Base-by-base conservation (phyloP, 2,888 invertebrate genomes). In the Noctua pronuba region DNA sequence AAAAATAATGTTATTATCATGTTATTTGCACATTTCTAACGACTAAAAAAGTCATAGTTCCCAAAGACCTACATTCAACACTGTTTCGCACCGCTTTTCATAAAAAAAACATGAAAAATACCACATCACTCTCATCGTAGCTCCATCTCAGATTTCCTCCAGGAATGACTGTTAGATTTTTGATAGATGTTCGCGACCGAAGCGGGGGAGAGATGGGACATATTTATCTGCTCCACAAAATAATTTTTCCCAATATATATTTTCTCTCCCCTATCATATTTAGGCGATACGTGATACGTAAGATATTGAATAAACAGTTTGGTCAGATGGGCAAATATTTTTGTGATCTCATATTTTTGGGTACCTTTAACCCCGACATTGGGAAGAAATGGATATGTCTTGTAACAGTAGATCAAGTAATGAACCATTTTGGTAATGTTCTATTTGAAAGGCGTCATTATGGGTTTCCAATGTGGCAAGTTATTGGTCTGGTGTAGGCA, bases 141-240 rank as follows among this genome's bases (percentile, higher is more conserved):
- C 35, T 74, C 41, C 58, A 73, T 82, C 85, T 87, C 84, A 83
- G 90, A 90, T 92, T 88, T 90, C 84, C 87, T 85, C 75, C 84
- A 76, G 80, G 88, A 86, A 90, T 94, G 94, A 94, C 93, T 94
- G 87, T 92, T 89, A 89, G 90, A 90, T 94, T 92, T 92, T 92
- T 94, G 94, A 94, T 93, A 91, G 93, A 94, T 94, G 93, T 90
- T 90, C 86, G 86, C 82, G 78, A 85, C 79, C 77, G 82, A 85
- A 52, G 60, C 71, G 75, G 70, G 38, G 79, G 69, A 72, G 68
- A 85, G 88, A 82, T 86, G 89, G 88, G 92, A 93, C 92, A 92
- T 93, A 93, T 94, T 93, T 94, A 93, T 93, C 92, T 92, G 91
- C 89, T 91, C 88, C 89, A 91, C 90, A 91, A 91, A 92, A 93